Percentiles rank a stretch among this genome's conserved stretches.
Conservation (phyloP, 2,113 vertebrate species). For the Anser brachyrhynchus region DNA sequence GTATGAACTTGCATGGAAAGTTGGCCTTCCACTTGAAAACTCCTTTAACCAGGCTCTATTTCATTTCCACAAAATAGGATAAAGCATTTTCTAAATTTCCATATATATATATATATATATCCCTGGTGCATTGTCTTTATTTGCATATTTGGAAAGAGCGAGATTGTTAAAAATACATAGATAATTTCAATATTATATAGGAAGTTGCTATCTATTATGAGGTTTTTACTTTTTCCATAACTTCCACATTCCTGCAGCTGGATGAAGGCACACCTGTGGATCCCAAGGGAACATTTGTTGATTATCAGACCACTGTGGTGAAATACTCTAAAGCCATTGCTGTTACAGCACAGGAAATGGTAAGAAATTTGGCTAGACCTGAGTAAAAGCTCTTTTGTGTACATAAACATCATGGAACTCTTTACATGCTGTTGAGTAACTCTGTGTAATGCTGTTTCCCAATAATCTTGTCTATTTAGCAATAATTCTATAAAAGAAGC, state of each 20-base stretch:
- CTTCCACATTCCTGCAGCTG: slow-evolving; percentile 76
- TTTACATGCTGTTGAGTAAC: not conserved
- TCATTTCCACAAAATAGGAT: not conserved
- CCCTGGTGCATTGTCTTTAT: not conserved
- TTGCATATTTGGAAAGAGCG: not conserved
- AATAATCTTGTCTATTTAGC: not conserved
- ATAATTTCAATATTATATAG: not conserved
- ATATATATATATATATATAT: rapidly evolving
- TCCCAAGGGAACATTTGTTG: slow-evolving; percentile 93
- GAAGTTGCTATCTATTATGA: not conserved
- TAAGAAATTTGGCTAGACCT: slow-evolving; percentile 68
- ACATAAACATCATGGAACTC: rapidly evolving
- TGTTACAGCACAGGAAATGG: slow-evolving; percentile 98
- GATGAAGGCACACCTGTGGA: slow-evolving; percentile 95
- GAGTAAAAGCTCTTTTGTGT: not conserved
- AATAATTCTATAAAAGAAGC: not conserved
- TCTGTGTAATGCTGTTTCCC: not conserved
- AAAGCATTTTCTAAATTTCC: not conserved
- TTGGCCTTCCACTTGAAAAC: not conserved
- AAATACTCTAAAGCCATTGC: slow-evolving; percentile 98
- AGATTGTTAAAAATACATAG: not conserved
- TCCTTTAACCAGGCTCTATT: not conserved
- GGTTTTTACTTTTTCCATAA: not conserved
- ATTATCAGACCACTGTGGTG: slow-evolving; percentile 98
- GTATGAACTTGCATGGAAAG: not conserved